Evolutionary conservation across 2,888 invertebrate genomes (phyloP), one percentile per base, ranked within the genome.

Genomic region (Tigriopus californicus): DNA sequence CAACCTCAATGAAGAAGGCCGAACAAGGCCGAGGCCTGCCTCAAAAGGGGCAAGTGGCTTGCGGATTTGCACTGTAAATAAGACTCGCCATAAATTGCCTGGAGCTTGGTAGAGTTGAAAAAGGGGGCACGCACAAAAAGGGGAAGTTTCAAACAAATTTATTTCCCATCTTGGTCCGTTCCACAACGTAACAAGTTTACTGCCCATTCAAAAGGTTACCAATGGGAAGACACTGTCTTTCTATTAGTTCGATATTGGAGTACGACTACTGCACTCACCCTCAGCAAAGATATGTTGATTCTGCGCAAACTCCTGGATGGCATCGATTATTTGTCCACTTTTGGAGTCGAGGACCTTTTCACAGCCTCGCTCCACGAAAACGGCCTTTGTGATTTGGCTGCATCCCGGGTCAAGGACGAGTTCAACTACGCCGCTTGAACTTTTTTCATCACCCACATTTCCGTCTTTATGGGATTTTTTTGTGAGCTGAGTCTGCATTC

Each of bases 401-500:
- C 42, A 33, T 15, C 42, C 4, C 56, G 46, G 47, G 24, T 12
- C 2, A 18, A 25, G 13, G 47, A 46, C 47, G 20, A 18, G 20
- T 12, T n/a, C 22, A 11, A n/a, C 13, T 13, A 44, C 56, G 13
- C 41, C 41, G 47, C 18, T 20, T 46, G 18, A 18, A 20, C 20
- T 20, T 20, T 18, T 18, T 20, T 15, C 54, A n/a, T 13, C 13
- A 10, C 33, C n/a, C 40, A 40, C 40, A 22, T 13, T 25, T 18
- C 40, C 54, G 5, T 15, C 54, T 54, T 41, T 40, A 33, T n/a
- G 24, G 15, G n/a, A n/a, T 42, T 41, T 52, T 46, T 15, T 52
- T 52, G 15, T 20, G 52, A 20, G 8, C 40, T 33, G 20, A 22
- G 57, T 75, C 63, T 81, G 74, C 1, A 81, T 81, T 61, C 80